A percentile compares a stretch with the other conserved stretches of the same genome.
Conservation (phyloP, 1,140 invertebrate species). For the Drosophila guanche region DNA sequence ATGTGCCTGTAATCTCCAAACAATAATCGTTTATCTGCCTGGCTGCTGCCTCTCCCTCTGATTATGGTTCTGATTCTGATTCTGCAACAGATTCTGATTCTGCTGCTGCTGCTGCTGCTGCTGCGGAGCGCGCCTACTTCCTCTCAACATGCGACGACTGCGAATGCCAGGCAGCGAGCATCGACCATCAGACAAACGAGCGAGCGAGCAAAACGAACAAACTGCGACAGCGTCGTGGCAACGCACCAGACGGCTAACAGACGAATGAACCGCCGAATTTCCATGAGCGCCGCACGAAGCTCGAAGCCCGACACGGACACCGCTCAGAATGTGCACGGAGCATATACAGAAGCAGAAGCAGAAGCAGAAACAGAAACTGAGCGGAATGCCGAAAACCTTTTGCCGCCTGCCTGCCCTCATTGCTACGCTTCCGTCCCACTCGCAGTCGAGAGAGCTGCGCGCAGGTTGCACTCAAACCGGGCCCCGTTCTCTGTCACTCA, state of each 20-base stretch:
- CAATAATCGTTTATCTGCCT: conserved; percentile 59
- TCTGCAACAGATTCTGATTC: conserved; percentile 4
- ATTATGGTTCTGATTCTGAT: background rate
- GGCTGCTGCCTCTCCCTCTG: conserved; percentile 12
- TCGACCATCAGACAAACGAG: background rate
- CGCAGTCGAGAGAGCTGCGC: conserved; percentile 45
- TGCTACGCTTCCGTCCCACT: conserved; percentile 17
- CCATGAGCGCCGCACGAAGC: conserved; percentile 73
- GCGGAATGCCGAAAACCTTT: conserved; percentile 15
- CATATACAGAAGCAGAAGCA: conserved; percentile 12
- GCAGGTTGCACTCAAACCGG: conserved; percentile 73
- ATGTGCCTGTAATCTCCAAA: conserved; percentile 58
- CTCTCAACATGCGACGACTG: conserved; percentile 65
- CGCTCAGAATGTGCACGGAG: conserved; percentile 25
- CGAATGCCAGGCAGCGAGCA: conserved; percentile 4
- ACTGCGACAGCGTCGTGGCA: conserved; percentile 60
- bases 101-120: conserved; percentile 28
- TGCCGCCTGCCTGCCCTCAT: conserved; percentile 4
- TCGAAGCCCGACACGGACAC: conserved; percentile 27
- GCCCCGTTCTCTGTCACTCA: conserved; percentile 14
- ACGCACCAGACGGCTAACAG: conserved; percentile 69
- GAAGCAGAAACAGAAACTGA: conserved; percentile 19
- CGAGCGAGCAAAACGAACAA: conserved; percentile 8
- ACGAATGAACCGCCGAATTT: conserved; percentile 78
- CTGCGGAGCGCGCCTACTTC: conserved; percentile 62